Evolutionary conservation across 2,888 invertebrate species (phyloP).

Genomic region (Timema cristinae): DNA sequence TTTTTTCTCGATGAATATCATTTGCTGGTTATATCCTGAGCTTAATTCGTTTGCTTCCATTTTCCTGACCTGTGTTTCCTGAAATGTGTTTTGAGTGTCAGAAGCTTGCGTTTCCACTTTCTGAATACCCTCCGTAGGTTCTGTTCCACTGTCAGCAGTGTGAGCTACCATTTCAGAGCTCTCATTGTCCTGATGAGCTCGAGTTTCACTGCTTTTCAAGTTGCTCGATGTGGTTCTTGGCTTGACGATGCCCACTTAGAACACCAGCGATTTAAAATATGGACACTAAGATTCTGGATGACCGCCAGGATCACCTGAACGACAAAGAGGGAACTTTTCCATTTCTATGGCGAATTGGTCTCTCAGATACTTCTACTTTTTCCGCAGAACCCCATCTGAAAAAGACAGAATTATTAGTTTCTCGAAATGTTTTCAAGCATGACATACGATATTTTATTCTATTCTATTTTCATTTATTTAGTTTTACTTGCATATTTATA

Average conservation of each 20-base stretch:
- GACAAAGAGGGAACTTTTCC: not conserved
- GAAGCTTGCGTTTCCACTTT: not conserved
- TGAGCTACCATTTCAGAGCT: not conserved
- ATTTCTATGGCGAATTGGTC: slow-evolving; percentile 3
- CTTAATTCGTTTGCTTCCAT: not conserved
- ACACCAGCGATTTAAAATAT: not conserved
- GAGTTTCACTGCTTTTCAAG: not conserved
- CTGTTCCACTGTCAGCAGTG: slow-evolving; percentile 5
- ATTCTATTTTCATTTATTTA: not conserved
- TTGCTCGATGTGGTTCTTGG: slow-evolving; percentile 7
- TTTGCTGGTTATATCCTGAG: not conserved
- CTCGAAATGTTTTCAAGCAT: not conserved
- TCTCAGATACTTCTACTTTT: not conserved
- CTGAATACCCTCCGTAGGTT: not conserved
- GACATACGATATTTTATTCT: not conserved
- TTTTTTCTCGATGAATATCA: slow-evolving; percentile 5
- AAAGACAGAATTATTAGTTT: not conserved
- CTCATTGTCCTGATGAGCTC: slow-evolving; percentile 7
- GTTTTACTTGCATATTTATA: not conserved
- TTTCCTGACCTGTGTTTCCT: slow-evolving; percentile 1
- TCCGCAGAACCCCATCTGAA: not conserved
- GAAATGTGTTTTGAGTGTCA: not conserved
- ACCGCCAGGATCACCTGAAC: slow-evolving; percentile 2
- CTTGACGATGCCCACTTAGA: slow-evolving; percentile 2
- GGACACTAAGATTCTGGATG: not conserved